These are phyloP conservation scores for Steromphala cineraria DNA, from an alignment of 2,888 invertebrate genomes.

Conservation along the genomic window DNA sequence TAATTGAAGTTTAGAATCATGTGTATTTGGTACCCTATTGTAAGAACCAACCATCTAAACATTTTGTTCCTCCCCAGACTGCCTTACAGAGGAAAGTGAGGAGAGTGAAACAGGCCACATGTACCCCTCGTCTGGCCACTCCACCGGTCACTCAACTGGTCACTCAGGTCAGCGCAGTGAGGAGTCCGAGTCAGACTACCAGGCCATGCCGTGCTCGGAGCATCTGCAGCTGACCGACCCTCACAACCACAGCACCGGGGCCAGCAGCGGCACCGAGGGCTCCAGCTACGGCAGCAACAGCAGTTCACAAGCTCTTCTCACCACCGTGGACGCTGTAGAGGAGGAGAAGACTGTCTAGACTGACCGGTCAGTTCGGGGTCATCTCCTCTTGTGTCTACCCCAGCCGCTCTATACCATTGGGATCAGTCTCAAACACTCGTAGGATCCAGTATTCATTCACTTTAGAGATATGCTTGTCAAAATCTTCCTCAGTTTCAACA, in stretches of 20 bases:
- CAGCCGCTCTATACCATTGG: too few species aligned
- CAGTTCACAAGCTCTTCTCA: conserved; percentile 55
- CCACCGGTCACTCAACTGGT: too few species aligned
- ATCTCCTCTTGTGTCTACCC: too few species aligned
- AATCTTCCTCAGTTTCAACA: too few species aligned
- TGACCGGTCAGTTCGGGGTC: too few species aligned
- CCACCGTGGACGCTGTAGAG: conserved; percentile 19
- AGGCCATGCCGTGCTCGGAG: background rate
- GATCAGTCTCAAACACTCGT: too few species aligned
- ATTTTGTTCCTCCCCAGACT: background rate
- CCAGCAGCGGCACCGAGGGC: conserved; percentile 42
- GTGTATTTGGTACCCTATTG: too few species aligned
- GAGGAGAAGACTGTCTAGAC: background rate
- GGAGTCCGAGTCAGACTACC: background rate
- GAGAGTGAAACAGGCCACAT: background rate
- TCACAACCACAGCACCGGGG: background rate
- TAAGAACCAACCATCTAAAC: too few species aligned
- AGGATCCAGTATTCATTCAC: too few species aligned
- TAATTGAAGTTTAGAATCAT: too few species aligned
- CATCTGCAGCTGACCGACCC: background rate
- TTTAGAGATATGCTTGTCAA: too few species aligned
- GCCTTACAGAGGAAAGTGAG: conserved; percentile 40
- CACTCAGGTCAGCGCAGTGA: background rate
- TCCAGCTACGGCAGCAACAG: conserved; percentile 61
- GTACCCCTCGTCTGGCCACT: background rate